Evolutionary conservation across 2,113 vertebrate species (phyloP), one percentile per base, ranked within the genome.

Genomic region (Procapra przewalskii): DNA sequence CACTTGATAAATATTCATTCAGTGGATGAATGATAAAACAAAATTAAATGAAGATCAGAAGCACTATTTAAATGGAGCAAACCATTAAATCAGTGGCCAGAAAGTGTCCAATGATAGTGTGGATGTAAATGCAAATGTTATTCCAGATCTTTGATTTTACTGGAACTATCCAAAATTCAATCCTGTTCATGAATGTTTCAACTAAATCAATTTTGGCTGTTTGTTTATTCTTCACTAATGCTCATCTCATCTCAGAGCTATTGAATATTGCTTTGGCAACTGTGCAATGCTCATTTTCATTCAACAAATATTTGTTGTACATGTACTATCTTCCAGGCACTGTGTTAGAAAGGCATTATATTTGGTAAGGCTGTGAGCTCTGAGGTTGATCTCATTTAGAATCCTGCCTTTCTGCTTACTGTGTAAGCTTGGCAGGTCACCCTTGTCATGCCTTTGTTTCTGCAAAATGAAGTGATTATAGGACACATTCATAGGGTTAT

Each of bases 171-270:
- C 50, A 71, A 71, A 80, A 33, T 52, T 75, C 33, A 83, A 79
- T 17, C 17, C 8, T 43, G 3, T 54, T 40, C 36, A 50, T 59
- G n/a, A 79, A 79, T 83, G 21, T 84, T 92, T 93, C 86, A 88
- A 88, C n/a, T 71, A 83, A 96, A 93, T 96, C 48, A 83, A 33
- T 60, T 97, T 87, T 80, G 23, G 43, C 89, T 90, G 8, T 92
- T 90, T 82, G 6, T 92, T 87, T 82, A 77, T 64, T 80, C 50
- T 84, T 93, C 31, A 59, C 0, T 92, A 90, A 62, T n/a, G 17
- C 31, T 88, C 48, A 36, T 52, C 19, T 92, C 54, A 87, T 83
- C 80, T 91, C 60, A 81, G 25, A 80, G 15, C 71, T 88, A 60
- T 33, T 90, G 48, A 10, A 80, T 54, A 93, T 84, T 90, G 48